Evolutionary conservation across 2,888 invertebrate genomes (phyloP), one percentile per base, ranked within the genome.

Genomic region (Brachypalpus laphriformis): DNA sequence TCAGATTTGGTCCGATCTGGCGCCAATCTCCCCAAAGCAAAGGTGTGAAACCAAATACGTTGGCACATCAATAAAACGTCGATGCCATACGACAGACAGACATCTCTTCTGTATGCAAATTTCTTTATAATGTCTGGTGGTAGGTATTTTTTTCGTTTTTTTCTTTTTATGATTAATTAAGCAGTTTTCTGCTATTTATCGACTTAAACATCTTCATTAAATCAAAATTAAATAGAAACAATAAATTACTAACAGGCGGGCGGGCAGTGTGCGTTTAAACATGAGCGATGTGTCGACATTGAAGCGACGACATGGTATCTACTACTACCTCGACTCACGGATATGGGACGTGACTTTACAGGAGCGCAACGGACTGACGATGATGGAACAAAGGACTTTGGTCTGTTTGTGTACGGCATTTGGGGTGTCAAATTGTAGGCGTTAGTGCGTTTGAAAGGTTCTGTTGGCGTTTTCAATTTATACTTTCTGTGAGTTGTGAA

Each of bases 101-200:
- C 25, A n/a, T n/a, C 22, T 61, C 9, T n/a, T 51, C 25, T 9
- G 8, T 68, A 81, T 81, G 80, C 74, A 68, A 81, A 81, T 81
- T 63, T 56, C 31, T 6, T 57, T 31, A 59, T 51, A n/a, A 7
- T 47, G 47, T 42, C 9, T 65, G 11, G 37, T n/a, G 8, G 2
- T 31, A 6, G 8, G 18, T 47, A 31, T 42, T 34, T 54, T 54
- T 11, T 45, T n/a, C n/a, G n/a, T 6, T 34, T 6, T 4, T 8
- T 34, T 11, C 42, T 42, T 54, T 70, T 51, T 49, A 66, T 74
- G 59, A 81, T 81, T 81, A 68, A 81, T 74, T 81, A 68, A 42
- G 59, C 61, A 42, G 75, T 70, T 68, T 70, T 68, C 66, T 81
- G 68, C 75, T 70, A 40, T 81, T 81, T 68, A 75, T 81, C 68